phyloP scores from a whole-genome alignment of 2,113 vertebrate species.

The Calidris pugnax region DNA sequence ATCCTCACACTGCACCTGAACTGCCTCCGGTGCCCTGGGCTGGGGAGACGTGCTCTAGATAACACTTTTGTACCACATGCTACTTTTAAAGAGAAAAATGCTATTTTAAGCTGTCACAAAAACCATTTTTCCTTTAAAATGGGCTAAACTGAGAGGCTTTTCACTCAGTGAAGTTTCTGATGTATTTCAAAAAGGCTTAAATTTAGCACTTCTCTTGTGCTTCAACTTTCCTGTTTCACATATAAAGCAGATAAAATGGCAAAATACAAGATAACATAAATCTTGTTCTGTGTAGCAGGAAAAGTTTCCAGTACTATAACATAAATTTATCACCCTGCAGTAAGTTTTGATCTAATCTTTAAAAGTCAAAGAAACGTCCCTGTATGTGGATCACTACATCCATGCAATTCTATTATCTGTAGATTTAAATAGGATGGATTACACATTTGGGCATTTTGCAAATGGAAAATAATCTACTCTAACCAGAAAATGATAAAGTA shows the following conservation, averaged over 20 bases:
- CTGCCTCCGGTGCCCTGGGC: neutral
- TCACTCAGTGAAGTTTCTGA: neutral
- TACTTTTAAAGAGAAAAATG: neutral
- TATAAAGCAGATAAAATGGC: neutral
- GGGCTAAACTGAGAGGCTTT: neutral
- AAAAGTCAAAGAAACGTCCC: neutral
- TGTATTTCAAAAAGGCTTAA: neutral
- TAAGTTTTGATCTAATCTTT: neutral
- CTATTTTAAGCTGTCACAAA: neutral
- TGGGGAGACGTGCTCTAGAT: neutral
- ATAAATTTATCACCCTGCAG: neutral
- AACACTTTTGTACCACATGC: rapidly evolving
- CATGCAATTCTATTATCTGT: rapidly evolving
- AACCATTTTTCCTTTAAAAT: neutral
- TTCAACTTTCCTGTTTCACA: neutral
- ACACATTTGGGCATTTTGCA: neutral
- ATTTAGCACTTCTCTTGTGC: neutral
- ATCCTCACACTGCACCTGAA: rapidly evolving
- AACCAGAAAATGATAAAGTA: neutral
- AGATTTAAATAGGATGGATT: neutral
- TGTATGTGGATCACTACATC: neutral
- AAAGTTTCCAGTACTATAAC: neutral
- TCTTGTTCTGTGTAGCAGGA: too few relatives aligned
- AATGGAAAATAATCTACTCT: neutral
- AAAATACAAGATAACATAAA: neutral